phyloP scores from a whole-genome alignment of 1,140 invertebrate genomes.

The Pteromalus puparum region DNA sequence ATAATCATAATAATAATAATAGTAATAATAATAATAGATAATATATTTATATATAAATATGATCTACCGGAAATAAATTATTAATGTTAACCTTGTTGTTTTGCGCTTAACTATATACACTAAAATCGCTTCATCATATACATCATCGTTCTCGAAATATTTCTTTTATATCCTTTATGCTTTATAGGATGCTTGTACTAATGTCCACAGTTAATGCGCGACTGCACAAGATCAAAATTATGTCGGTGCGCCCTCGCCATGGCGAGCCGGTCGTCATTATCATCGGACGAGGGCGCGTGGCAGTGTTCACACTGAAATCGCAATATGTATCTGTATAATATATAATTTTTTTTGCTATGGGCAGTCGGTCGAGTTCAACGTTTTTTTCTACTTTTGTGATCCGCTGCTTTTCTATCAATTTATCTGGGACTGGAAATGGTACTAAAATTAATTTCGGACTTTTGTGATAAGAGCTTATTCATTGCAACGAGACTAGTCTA shows the following conservation, averaged over 20 bases:
- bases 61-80: slow-evolving; percentile 72
- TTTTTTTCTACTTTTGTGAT: slow-evolving; percentile 28
- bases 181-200: slow-evolving; percentile 56
- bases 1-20: slow-evolving; percentile 45
- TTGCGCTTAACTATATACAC: slow-evolving; percentile 72
- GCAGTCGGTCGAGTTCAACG: slow-evolving; percentile 42
- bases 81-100: slow-evolving; percentile 61
- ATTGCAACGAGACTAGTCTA: no score
- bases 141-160: slow-evolving; percentile 37
- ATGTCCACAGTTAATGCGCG: slow-evolving; percentile 47
- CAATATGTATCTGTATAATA: slow-evolving; percentile 42
- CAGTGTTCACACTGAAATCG: slow-evolving; percentile 53
- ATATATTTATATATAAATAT: slow-evolving; percentile 61
- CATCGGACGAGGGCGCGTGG: slow-evolving; percentile 42
- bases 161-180: slow-evolving; percentile 37
- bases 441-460: slow-evolving; percentile 48
- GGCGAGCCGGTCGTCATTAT: slow-evolving; percentile 26
- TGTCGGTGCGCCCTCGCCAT: slow-evolving; percentile 33
- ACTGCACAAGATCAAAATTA: slow-evolving; percentile 41
- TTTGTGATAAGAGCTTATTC: background rate
- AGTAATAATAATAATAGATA: slow-evolving; percentile 36
- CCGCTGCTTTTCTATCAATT: slow-evolving; percentile 12
- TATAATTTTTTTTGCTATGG: slow-evolving; percentile 31
- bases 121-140: slow-evolving; percentile 60
- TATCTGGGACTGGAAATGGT: slow-evolving; percentile 47